Evolutionary conservation across 2,888 invertebrate genomes (phyloP).

Genomic region (Pogonocherus hispidulus): DNA sequence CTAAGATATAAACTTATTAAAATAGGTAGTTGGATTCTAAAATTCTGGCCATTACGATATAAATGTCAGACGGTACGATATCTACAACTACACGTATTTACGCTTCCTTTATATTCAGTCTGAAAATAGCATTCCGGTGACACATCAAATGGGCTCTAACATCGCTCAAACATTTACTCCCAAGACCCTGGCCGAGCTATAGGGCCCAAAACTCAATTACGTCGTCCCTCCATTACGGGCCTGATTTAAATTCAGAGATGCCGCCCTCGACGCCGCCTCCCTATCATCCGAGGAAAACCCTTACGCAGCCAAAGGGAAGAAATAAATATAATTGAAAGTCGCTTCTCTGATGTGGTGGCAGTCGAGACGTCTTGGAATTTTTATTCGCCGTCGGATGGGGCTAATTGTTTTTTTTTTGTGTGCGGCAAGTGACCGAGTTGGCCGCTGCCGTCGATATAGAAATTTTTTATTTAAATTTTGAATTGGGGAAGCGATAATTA

Average conservation of each 20-base stretch:
- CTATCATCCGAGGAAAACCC: constrained; percentile 45
- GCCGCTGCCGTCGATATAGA: too few species aligned
- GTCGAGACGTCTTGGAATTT: constrained; percentile 15
- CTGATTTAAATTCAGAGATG: constrained; percentile 62
- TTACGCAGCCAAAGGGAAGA: constrained; percentile 48
- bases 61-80: too few species aligned
- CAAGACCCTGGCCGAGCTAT: constrained; percentile 41
- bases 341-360: constrained; percentile 40
- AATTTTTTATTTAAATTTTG: too few species aligned
- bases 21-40: too few species aligned
- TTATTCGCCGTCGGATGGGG: constrained; percentile 3
- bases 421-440: too few species aligned
- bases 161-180: constrained; percentile 43
- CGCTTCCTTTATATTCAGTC: too few species aligned
- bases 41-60: too few species aligned
- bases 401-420: constrained; percentile 18
- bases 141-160: constrained; percentile 46
- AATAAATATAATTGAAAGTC: constrained; percentile 55
- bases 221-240: constrained; percentile 58
- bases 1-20: too few species aligned
- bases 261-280: constrained; percentile 44
- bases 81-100: too few species aligned
- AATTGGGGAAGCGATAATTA: too few species aligned
- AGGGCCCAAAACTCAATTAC: constrained; percentile 62
- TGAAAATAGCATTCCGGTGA: constrained; percentile 35